Conservation (phyloP, 2,888 invertebrate species). For the Carpatolechia fugitivella region DNA sequence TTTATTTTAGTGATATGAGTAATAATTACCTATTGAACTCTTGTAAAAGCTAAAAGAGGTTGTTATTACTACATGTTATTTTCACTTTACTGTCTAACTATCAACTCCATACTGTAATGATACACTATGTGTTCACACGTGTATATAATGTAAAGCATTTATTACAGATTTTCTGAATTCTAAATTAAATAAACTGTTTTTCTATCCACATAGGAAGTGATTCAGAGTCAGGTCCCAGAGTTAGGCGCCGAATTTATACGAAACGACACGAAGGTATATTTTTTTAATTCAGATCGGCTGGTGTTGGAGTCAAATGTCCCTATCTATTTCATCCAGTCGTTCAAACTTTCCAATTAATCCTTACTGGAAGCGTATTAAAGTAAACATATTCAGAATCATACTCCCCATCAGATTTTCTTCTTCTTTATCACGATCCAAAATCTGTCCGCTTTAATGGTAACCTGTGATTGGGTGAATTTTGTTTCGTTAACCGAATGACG, state of each 20-base stretch:
- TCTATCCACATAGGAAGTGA: constrained; percentile 57
- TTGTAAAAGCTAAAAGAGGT: neutral
- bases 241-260: constrained; percentile 52
- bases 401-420: constrained; percentile 2
- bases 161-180: neutral
- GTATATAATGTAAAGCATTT: constrained; percentile 70
- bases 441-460: constrained; percentile 13
- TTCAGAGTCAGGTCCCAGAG: constrained; percentile 33
- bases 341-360: neutral
- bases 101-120: constrained; percentile 22
- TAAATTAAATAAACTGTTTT: constrained; percentile 24
- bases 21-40: neutral
- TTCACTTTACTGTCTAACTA: neutral
- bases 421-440: neutral
- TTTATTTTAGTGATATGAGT: neutral
- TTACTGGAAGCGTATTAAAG: neutral
- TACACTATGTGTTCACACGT: constrained; percentile 47
- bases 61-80: neutral
- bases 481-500: constrained; percentile 18
- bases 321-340: constrained; percentile 1
- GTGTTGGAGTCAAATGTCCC: constrained; percentile 37
- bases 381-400: constrained; percentile 7
- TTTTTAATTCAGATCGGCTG: constrained; percentile 27
- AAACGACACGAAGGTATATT: constrained; percentile 69
- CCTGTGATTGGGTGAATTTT: constrained; percentile 24